Base-by-base conservation (phyloP, 2,888 invertebrate species). In the Lissonota sp. region DNA sequence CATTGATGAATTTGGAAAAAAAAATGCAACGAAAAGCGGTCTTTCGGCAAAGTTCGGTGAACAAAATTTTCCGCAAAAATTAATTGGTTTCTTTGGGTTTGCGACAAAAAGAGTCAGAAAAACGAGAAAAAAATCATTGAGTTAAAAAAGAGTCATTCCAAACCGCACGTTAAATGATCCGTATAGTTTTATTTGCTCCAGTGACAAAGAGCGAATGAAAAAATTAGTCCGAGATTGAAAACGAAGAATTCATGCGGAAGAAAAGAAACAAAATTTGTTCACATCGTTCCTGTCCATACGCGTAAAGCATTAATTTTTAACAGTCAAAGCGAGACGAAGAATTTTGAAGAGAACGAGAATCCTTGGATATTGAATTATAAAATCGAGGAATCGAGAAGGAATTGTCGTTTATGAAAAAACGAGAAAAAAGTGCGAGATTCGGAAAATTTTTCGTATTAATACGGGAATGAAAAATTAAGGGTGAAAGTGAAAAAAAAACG, bases 171-270 rank as follows among this genome's bases (percentile, higher is more conserved):
- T 26, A 1, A 60, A 64, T 4, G 46, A 53, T 51, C 10, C 66
- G 12, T 8, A 12, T 51, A 67, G 53, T 40, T 5, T 42, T 5
- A 53, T 55, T 26, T 67, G 26, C 6, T 55, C 16, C 53, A 53
- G n/a, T 16, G 42, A 67, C 55, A 26, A n/a, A 44, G 12, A 51
- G 7, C 8, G 14, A 26, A 26, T 26, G 1, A 1, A 26, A 26
- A 26, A 64, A 64, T n/a, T 10, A 64, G 16, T 16, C n/a, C 37
- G 46, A 49, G n/a, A 16, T n/a, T 46, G 8, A 63, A 62, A 46
- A 44, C 26, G 26, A 26, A 26, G 26, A 26, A 26, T 26, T 26
- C 26, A 26, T 26, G 26, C 26, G 26, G 26, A 46, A 42, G 12
- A 42, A 40, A n/a, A 62, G 37, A 49, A 10, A 16, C 6, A 6